Base-by-base conservation (phyloP, 1,140 invertebrate genomes). In the Hyles vespertilio region DNA sequence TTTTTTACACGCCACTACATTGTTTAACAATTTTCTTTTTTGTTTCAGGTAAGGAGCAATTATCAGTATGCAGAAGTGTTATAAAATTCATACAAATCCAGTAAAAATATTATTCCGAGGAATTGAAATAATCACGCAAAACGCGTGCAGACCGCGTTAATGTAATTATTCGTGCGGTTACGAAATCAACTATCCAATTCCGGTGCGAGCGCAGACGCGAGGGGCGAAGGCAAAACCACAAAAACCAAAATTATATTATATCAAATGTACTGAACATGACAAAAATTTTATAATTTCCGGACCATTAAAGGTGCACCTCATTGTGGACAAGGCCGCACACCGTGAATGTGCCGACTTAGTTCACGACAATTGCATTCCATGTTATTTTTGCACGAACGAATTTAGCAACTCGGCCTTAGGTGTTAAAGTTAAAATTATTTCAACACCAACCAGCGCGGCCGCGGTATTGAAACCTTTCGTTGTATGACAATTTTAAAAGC, bases 281-380 rank as follows among this genome's bases (percentile, higher is more conserved):
- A 74, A 79, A 79, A 71, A 68, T 50, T 75, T 79, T 69, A 71
- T 75, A 80, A 81, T 84, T 84, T 87, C 81, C 80, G 77, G 77
- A 70, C 75, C 69, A 79, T 77, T 77, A 82, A 79, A 70, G 67
- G 69, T 71, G 61, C 72, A 70, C 65, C 69, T 83, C 66, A 72
- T 65, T 77, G 69, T 68, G 54, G 52, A 70, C 80, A 84, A 83
- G 78, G 83, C 67, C 74, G 69, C 44, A 51, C 48, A 60, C 61
- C 74, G 77, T 76, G 79, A 82, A 77, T 67, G 75, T 81, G 59
- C 70, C 60, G 43, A 59, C 63, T 62, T 50, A 45, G 66, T 69
- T 67, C 74, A 79, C 67, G 73, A 84, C 78, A 79, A 77, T 77
- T 74, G 67, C 76, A 81, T 81, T 77, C 79, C 77, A 72, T 61